phyloP scores from a whole-genome alignment of 2,113 vertebrate genomes.

The Saguinus imperator region DNA sequence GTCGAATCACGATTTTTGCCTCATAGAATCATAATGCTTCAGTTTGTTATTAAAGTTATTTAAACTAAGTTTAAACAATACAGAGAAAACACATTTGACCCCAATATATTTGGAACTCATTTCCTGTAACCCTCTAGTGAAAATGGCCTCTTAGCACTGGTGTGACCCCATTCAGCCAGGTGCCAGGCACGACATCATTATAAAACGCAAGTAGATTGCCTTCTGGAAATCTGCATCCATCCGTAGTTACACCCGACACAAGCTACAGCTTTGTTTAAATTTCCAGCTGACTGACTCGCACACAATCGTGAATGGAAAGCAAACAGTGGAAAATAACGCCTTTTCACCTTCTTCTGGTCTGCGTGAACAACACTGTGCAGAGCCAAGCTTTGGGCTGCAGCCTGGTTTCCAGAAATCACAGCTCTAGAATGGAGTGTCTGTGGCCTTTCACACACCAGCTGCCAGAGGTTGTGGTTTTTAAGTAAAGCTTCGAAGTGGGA shows the following conservation, averaged over 20 bases:
- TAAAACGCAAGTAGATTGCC: neutral
- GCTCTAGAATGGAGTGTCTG: neutral
- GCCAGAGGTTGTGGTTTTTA: slow-evolving; percentile 17
- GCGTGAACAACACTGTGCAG: accelerated
- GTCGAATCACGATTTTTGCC: neutral
- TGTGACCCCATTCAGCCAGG: too few relatives aligned
- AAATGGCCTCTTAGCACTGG: too few relatives aligned
- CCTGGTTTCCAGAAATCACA: neutral
- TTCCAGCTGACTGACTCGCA: neutral
- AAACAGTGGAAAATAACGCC: neutral
- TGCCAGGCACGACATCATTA: neutral
- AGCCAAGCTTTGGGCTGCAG: neutral
- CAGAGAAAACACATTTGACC: neutral
- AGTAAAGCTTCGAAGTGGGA: neutral
- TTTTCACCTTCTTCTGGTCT: neutral
- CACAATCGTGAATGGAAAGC: slow-evolving; percentile 33
- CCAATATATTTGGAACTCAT: neutral
- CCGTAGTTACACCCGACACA: accelerated
- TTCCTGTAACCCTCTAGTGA: neutral
- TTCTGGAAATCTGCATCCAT: neutral
- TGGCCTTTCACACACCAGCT: neutral
- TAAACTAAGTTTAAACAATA: neutral
- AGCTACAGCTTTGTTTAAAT: neutral
- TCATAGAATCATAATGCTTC: neutral
- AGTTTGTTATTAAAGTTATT: neutral